Conservation (phyloP, 2,797 vertebrate species). For the Ctenopoma kingsleyae region DNA sequence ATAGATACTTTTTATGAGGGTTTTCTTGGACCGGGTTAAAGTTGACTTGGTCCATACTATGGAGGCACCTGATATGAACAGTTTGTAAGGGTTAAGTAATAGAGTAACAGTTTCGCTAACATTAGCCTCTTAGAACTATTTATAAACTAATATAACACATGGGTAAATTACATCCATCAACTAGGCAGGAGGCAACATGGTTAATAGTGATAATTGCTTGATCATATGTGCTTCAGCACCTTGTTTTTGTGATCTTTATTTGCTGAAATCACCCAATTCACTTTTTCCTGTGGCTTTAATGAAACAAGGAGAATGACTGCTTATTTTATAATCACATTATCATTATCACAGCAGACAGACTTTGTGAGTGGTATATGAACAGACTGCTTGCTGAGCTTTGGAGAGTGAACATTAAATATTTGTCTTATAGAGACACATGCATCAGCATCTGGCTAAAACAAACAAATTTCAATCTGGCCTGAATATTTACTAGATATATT, state of each 20-base stretch:
- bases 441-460: constrained; percentile 2
- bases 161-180: too few species aligned
- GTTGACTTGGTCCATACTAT: too few species aligned
- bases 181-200: too few species aligned
- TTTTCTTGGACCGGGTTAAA: too few species aligned
- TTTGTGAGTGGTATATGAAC: background rate
- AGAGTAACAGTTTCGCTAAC: background rate
- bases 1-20: too few species aligned
- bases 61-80: too few species aligned
- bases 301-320: background rate
- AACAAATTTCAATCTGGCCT: background rate
- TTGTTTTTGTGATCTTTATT: background rate
- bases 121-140: too few species aligned
- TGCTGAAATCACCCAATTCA: background rate
- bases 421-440: background rate
- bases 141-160: too few species aligned
- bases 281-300: background rate
- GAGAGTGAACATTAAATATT: background rate
- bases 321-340: background rate
- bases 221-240: too few species aligned
- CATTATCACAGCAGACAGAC: background rate
- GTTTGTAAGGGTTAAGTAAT: too few species aligned
- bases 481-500: background rate
- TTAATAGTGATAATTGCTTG: background rate
- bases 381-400: background rate